Percentiles rank a stretch among this genome's conserved stretches.
phyloP scores from a whole-genome alignment of 1,140 invertebrate species.

The Leptestheria dahalacensis region DNA sequence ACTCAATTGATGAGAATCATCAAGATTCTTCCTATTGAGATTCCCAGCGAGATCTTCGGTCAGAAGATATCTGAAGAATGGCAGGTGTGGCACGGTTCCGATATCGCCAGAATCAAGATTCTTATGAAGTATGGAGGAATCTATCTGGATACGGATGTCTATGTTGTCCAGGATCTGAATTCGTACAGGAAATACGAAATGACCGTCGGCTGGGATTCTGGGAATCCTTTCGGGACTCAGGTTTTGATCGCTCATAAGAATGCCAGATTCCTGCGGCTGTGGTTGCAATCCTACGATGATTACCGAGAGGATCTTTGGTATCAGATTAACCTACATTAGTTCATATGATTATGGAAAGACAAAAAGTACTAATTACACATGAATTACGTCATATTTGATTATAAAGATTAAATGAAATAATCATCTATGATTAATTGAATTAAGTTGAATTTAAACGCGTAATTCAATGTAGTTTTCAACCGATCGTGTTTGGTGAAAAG shows the following conservation, averaged over 20 bases:
- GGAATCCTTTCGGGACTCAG: background rate
- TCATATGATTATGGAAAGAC: too few species aligned
- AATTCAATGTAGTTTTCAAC: too few species aligned
- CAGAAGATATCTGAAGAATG: conserved; percentile 9
- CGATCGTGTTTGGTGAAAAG: too few species aligned
- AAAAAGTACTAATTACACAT: too few species aligned
- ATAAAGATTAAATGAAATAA: too few species aligned
- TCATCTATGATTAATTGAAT: too few species aligned
- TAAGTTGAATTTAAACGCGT: too few species aligned
- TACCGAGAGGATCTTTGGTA: conserved; percentile 19
- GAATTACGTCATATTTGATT: too few species aligned
- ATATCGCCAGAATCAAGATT: conserved; percentile 23
- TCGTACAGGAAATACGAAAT: conserved; percentile 24
- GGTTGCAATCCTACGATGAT: conserved; percentile 22
- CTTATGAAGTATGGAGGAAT: conserved; percentile 26
- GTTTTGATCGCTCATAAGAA: background rate
- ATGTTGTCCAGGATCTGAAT: conserved; percentile 24
- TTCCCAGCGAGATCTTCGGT: conserved; percentile 14
- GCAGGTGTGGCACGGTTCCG: conserved; percentile 23
- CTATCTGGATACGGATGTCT: conserved; percentile 26
- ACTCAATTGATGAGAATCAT: background rate
- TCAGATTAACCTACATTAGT: too few species aligned
- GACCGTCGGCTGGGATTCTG: conserved; percentile 22
- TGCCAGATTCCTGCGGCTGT: conserved; percentile 21
- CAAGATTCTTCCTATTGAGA: background rate